Percentiles rank a stretch among this genome's conserved stretches.
These are phyloP conservation scores for Nephrocerus scutellatus DNA, from an alignment of 2,888 invertebrate genomes.

Conservation along the genomic window DNA sequence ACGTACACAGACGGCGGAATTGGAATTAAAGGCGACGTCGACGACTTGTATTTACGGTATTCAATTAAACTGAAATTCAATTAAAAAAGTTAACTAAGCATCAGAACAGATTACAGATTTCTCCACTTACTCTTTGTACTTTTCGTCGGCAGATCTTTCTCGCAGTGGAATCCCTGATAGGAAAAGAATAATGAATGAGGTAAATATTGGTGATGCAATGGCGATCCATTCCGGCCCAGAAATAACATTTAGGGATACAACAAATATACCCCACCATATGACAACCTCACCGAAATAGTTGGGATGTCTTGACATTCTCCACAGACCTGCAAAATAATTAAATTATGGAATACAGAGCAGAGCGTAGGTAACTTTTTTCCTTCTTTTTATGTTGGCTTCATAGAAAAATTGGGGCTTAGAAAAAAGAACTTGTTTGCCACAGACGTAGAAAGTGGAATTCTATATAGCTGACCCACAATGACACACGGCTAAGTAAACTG, in stretches of 20 bases:
- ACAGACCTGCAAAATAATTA: conserved; percentile 56
- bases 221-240: conserved; percentile 74
- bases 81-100: neutral
- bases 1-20: conserved; percentile 80
- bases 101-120: too few species aligned
- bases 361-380: too few species aligned
- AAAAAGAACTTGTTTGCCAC: too few species aligned
- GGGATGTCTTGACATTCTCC: conserved; percentile 85
- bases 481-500: too few species aligned
- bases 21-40: conserved; percentile 83
- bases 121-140: conserved; percentile 69
- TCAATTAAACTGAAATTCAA: conserved; percentile 60
- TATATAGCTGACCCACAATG: too few species aligned
- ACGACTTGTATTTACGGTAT: conserved; percentile 79
- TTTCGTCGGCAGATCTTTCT: conserved; percentile 81
- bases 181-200: conserved; percentile 78
- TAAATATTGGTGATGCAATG: conserved; percentile 80
- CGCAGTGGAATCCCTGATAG: conserved; percentile 84
- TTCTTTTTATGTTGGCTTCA: too few species aligned
- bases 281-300: conserved; percentile 93
- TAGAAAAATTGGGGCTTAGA: too few species aligned
- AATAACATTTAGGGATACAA: conserved; percentile 79
- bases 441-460: too few species aligned
- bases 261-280: conserved; percentile 90
- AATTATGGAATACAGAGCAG: too few species aligned